Conservation (phyloP, 2,113 vertebrate genomes). For the Ondatra zibethicus region DNA sequence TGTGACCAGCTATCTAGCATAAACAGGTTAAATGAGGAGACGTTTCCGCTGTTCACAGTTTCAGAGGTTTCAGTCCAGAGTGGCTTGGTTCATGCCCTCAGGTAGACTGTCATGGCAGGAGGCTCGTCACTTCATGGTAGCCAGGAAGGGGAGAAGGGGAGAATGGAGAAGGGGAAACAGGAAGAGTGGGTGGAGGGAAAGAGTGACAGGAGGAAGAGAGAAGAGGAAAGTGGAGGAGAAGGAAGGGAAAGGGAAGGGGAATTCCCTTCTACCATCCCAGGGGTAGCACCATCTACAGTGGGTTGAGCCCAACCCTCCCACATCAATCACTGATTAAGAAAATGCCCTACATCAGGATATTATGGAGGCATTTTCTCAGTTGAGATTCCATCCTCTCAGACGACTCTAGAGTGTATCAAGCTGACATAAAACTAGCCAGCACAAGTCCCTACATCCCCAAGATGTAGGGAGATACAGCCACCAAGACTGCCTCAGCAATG, state of each 20-base stretch:
- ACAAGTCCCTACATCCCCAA: neutral
- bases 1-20: neutral
- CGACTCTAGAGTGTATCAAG: neutral
- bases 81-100: neutral
- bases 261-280: neutral
- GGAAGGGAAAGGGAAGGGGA: neutral
- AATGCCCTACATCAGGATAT: neutral
- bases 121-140: neutral
- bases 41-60: neutral
- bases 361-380: neutral
- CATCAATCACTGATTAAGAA: neutral
- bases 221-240: too few species aligned
- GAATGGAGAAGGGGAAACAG: neutral
- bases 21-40: neutral
- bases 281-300: neutral
- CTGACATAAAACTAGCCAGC: neutral
- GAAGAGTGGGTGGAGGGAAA: neutral
- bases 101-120: neutral
- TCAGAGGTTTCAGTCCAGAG: neutral
- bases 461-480: too few species aligned
- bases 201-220: neutral
- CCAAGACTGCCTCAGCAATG: too few species aligned
- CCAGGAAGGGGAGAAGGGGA: neutral
- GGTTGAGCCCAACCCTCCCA: neutral
- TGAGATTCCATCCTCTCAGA: neutral